Percentiles rank a stretch among this genome's conserved stretches.
Conservation (phyloP, 2,888 invertebrate genomes). For the Brachylomia viminalis region DNA sequence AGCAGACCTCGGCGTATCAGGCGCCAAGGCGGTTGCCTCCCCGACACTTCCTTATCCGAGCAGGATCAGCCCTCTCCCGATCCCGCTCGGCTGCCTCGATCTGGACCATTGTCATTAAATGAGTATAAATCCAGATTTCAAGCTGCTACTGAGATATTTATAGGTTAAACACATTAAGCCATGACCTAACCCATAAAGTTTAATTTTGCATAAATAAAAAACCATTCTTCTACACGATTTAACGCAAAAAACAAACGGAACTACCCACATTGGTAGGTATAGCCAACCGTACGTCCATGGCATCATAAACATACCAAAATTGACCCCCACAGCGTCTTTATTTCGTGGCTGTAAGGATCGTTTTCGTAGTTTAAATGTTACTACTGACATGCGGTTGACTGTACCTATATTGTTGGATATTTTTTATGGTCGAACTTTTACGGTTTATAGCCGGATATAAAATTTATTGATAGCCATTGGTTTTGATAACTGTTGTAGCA, state of each 20-base stretch:
- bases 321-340: neutral
- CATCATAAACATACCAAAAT: neutral
- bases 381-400: neutral
- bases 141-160: neutral
- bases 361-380: neutral
- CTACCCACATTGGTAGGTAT: neutral
- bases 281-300: too few relatives aligned
- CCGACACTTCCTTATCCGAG: too few relatives aligned
- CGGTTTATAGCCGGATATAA: constrained; percentile 45
- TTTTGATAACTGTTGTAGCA: constrained; percentile 22
- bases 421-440: constrained; percentile 48
- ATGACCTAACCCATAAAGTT: constrained; percentile 23
- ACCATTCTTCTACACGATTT: constrained; percentile 20
- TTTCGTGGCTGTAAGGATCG: neutral
- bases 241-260: constrained; percentile 7
- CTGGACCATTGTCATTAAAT: neutral
- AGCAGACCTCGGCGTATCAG: too few relatives aligned
- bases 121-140: neutral
- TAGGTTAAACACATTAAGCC: neutral
- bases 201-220: constrained; percentile 29
- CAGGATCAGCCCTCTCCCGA: too few relatives aligned
- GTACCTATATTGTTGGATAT: constrained; percentile 12
- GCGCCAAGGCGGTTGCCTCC: too few relatives aligned
- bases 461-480: constrained; percentile 47
- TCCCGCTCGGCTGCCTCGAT: too few relatives aligned